Conservation (phyloP, 2,113 vertebrate species). For the Esox niger region DNA sequence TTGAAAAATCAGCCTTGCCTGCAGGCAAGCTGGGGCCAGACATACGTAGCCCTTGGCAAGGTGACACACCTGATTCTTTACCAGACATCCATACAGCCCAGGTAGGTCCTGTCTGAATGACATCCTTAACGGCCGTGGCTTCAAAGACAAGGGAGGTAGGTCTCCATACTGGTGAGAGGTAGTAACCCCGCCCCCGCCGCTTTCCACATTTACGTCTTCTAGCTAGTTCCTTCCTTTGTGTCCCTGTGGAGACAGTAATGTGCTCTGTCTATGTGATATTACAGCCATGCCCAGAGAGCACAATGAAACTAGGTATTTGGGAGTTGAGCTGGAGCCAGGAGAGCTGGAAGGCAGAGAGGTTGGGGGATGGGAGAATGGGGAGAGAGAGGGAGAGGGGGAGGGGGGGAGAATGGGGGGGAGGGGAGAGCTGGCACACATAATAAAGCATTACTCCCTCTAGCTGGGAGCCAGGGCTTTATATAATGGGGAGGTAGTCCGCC, state of each 20-base stretch:
- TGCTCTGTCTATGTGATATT: neutral
- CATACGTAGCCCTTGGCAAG: constrained; percentile 40
- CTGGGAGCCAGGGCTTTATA: constrained; percentile 69
- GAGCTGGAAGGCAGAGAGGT: constrained; percentile 59
- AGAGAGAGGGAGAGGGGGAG: constrained; percentile 27
- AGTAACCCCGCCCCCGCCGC: neutral
- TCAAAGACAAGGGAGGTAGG: neutral
- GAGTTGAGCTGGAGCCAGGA: constrained; percentile 66
- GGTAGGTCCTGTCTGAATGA: neutral
- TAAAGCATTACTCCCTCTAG: constrained; percentile 49
- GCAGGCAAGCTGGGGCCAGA: constrained; percentile 38
- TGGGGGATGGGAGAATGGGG: constrained; percentile 55
- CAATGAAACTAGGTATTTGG: constrained; percentile 60
- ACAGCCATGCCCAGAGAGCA: constrained; percentile 39
- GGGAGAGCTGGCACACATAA: constrained; percentile 58
- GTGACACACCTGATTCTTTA: constrained; percentile 16
- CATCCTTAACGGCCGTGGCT: neutral
- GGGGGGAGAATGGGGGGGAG: constrained; percentile 34
- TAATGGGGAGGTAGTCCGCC: constrained; percentile 69
- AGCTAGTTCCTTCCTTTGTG: neutral
- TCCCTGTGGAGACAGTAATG: neutral
- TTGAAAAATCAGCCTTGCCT: constrained; percentile 7
- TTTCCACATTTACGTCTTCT: neutral
- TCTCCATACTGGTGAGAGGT: neutral
- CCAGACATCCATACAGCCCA: neutral